Conservation (phyloP, 2,797 vertebrate species). For the Sebastes cheni region DNA sequence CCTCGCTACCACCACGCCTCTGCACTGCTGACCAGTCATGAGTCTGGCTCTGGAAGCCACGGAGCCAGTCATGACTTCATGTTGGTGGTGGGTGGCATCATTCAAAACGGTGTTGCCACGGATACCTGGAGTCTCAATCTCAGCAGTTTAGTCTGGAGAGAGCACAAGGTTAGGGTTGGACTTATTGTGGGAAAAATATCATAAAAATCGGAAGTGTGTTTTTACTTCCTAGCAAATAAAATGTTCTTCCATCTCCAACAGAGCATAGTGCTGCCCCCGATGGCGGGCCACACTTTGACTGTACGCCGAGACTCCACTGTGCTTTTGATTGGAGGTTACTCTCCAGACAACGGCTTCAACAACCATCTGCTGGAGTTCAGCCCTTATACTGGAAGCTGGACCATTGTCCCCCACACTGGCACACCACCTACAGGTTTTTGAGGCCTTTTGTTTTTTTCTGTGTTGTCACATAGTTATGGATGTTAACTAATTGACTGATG, state of each 20-base stretch:
- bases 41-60: constrained; percentile 70
- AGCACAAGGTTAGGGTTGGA: constrained; percentile 82
- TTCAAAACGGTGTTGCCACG: constrained; percentile 80
- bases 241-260: constrained; percentile 39
- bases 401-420: constrained; percentile 83
- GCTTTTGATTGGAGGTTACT: constrained; percentile 92
- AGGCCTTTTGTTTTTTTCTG: neutral
- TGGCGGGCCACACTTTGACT: constrained; percentile 92
- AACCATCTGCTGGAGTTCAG: constrained; percentile 90
- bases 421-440: constrained; percentile 86
- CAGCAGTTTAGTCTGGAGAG: constrained; percentile 90
- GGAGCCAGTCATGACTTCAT: constrained; percentile 83
- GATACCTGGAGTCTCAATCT: constrained; percentile 93
- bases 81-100: constrained; percentile 91
- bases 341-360: constrained; percentile 93
- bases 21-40: constrained; percentile 81
- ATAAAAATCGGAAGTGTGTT: neutral
- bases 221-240: neutral
- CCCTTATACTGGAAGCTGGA: constrained; percentile 87
- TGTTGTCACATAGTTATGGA: neutral
- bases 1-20: constrained; percentile 91
- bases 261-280: constrained; percentile 82
- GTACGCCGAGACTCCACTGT: constrained; percentile 84
- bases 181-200: neutral
- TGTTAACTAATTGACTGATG: neutral